Base-by-base conservation (phyloP, 2,888 invertebrate species). In the Melanostoma scalare region DNA sequence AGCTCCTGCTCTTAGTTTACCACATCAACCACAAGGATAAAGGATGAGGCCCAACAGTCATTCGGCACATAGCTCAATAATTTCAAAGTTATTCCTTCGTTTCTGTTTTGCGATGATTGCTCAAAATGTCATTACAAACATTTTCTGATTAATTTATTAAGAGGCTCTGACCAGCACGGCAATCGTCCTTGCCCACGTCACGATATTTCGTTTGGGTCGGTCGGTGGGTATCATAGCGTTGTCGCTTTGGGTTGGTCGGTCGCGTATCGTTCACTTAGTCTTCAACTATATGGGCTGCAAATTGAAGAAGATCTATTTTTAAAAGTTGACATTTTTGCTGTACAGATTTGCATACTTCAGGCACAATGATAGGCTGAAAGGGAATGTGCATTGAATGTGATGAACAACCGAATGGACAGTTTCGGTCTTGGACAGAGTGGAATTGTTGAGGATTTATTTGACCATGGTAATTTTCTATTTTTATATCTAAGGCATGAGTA, bases 131-230 rank as follows among this genome's bases (percentile, higher is more conserved):
- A 84, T 84, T 84, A 84, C 74, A 65, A 55, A 67, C 58, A 71
- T 84, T 74, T 82, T 71, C 67, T 79, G 84, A 79, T 84, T 84
- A 84, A 84, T 84, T 84, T 84, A 84, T 84, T 84, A 84, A 84
- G 71, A 74, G 71, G 60, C 65, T 65, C 65, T 71, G 71, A 71
- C 71, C 74, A 67, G 48, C 53, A 20, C 30, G n/a, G 38, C 31
- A 56, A 52, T 53, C 56, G 81, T 68, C 81, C 81, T 81, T 81
- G 75, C 56, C 53, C 40, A 48, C 42, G 38, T 69, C 10, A 20
- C 20, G 56, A 31, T 38, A 55, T 6, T 6, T 65, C 31, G 8
- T 8, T 8, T 3, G 6, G 6, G 55, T 6, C 2, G 35, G 36
- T 38, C 4, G 40, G 6, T n/a, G 60, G 10, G 8, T 9, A n/a